Percentiles rank a stretch among this genome's conserved stretches.
Evolutionary conservation across 2,888 invertebrate genomes (phyloP).

Genomic region (Ophion obscuratus): DNA sequence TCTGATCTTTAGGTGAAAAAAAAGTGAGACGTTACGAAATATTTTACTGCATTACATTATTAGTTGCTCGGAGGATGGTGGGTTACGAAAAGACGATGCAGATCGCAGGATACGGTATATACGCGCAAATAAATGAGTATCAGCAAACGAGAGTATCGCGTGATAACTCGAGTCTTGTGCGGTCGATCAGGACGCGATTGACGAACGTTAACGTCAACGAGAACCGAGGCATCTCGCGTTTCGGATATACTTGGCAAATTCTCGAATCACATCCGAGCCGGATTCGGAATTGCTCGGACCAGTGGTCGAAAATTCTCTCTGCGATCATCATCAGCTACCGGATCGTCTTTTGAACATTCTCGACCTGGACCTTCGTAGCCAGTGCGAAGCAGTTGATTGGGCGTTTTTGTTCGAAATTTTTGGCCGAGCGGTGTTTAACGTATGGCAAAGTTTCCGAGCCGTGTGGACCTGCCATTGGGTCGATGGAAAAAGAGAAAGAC

Average conservation of each 20-base stretch:
- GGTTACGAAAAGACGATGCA: constrained; percentile 6
- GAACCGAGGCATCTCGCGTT: constrained; percentile 32
- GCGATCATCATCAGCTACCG: neutral
- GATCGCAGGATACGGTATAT: neutral
- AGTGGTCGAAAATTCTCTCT: constrained; percentile 24
- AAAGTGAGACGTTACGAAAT: constrained; percentile 17
- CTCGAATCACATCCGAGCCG: constrained; percentile 28
- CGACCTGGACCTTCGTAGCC: no score
- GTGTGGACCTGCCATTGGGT: neutral
- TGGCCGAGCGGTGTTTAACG: neutral
- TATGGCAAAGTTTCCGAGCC: constrained; percentile 9
- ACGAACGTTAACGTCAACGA: constrained; percentile 46
- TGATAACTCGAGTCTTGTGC: constrained; percentile 33
- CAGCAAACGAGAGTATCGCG: constrained; percentile 59
- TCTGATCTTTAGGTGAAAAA: neutral
- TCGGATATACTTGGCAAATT: constrained; percentile 1
- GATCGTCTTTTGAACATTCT: neutral
- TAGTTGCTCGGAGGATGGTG: constrained; percentile 9
- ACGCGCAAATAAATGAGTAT: constrained; percentile 18
- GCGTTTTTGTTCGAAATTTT: no score
- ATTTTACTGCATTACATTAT: constrained; percentile 22
- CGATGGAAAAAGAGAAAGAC: neutral
- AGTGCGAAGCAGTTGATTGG: no score
- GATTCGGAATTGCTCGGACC: neutral
- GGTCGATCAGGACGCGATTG: constrained; percentile 32